Percentiles rank a stretch among this genome's conserved stretches.
phyloP scores from a whole-genome alignment of 2,888 invertebrate genomes.

The Biston betularia region DNA sequence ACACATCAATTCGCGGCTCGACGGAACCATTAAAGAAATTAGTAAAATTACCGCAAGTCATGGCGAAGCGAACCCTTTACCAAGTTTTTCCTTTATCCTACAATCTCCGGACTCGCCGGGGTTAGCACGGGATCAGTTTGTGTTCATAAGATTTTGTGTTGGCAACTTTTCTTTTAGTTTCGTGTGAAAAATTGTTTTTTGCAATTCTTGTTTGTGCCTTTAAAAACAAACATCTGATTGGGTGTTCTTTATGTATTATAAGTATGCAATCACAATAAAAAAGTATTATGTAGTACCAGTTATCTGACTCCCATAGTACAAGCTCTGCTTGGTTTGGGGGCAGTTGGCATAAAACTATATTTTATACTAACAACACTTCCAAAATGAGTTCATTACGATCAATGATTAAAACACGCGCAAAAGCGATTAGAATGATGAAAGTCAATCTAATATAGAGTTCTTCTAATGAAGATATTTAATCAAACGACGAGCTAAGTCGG shows the following conservation, averaged over 20 bases:
- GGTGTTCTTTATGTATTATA: too few relatives aligned
- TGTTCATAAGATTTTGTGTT: constrained; percentile 18
- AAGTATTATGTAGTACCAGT: too few relatives aligned
- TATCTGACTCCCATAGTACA: too few relatives aligned
- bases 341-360: too few relatives aligned
- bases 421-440: not conserved
- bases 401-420: not conserved
- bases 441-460: not conserved
- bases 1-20: constrained; percentile 25
- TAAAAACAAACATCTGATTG: too few relatives aligned
- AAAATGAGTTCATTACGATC: too few relatives aligned
- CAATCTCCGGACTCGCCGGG: constrained; percentile 16
- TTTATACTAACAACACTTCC: too few relatives aligned
- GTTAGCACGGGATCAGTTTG: constrained; percentile 15
- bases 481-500: constrained; percentile 20
- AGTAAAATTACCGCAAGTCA: constrained; percentile 38
- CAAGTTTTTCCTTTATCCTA: constrained; percentile 32
- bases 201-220: too few relatives aligned
- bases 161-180: not conserved
- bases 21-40: constrained; percentile 35
- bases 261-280: too few relatives aligned
- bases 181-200: too few relatives aligned
- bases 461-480: constrained; percentile 22
- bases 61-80: constrained; percentile 27
- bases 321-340: too few relatives aligned